A percentile compares a stretch with the other conserved stretches of the same genome.
Conservation (phyloP, 2,888 invertebrate genomes). For the Himalopsyche tibetana region DNA sequence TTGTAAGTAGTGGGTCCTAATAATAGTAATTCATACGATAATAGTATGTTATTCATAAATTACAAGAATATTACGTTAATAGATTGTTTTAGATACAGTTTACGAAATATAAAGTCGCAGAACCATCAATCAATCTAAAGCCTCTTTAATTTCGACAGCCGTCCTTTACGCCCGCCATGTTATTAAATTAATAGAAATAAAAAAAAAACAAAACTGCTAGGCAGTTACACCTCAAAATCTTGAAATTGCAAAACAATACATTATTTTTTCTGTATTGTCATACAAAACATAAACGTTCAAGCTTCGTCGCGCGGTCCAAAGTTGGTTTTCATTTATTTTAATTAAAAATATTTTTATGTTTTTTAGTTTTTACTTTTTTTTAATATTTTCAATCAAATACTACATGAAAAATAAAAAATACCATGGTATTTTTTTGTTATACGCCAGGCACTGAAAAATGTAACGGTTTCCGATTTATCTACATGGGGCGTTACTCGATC, state of each 20-base stretch:
- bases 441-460: no score
- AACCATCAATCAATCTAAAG: constrained; percentile 15
- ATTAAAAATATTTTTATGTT: no score
- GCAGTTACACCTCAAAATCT: constrained; percentile 32
- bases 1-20: not conserved
- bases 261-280: constrained; percentile 7
- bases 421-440: no score
- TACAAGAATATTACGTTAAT: not conserved
- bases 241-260: constrained; percentile 23
- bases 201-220: not conserved
- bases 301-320: not conserved
- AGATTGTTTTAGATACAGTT: constrained; percentile 24
- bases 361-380: no score
- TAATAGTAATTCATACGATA: not conserved
- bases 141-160: constrained; percentile 20
- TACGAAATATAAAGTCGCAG: not conserved
- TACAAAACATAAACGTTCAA: not conserved
- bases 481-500: no score
- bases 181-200: not conserved
- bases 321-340: not conserved
- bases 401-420: no score
- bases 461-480: no score
- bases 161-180: constrained; percentile 11
- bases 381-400: no score
- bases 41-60: constrained; percentile 34